Conservation (phyloP, 2,113 vertebrate genomes). For the Calidris pugnax region DNA sequence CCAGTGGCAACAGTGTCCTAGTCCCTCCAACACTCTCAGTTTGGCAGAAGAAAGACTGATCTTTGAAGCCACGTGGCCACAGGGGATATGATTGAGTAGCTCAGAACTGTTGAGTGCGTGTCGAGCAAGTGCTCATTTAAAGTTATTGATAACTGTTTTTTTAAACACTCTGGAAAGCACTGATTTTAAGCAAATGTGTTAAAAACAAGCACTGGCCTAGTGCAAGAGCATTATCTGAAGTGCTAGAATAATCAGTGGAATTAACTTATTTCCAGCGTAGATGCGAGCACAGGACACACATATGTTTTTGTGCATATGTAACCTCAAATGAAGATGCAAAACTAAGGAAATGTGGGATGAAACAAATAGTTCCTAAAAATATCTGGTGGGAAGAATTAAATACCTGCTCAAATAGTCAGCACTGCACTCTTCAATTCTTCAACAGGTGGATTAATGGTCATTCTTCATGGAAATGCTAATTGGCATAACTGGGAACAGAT, state of each 20-base stretch:
- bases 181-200: background rate
- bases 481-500: background rate
- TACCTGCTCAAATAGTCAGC: background rate
- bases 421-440: background rate
- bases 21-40: background rate
- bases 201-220: background rate
- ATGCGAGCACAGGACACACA: accelerated
- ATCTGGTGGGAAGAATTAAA: background rate
- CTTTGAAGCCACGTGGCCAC: background rate
- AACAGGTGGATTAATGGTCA: background rate
- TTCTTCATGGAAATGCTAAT: background rate
- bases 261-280: background rate
- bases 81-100: background rate
- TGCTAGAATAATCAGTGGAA: background rate
- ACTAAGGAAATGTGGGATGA: background rate
- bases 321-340: background rate
- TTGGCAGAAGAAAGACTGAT: background rate
- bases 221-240: background rate
- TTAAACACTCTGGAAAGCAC: background rate
- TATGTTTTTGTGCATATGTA: background rate
- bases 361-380: background rate
- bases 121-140: background rate
- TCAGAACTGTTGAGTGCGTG: background rate
- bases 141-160: background rate
- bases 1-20: background rate